Percentiles rank a stretch among this genome's conserved stretches.
Conservation (phyloP, 2,797 vertebrate genomes). For the Emydoidea blandingii region DNA sequence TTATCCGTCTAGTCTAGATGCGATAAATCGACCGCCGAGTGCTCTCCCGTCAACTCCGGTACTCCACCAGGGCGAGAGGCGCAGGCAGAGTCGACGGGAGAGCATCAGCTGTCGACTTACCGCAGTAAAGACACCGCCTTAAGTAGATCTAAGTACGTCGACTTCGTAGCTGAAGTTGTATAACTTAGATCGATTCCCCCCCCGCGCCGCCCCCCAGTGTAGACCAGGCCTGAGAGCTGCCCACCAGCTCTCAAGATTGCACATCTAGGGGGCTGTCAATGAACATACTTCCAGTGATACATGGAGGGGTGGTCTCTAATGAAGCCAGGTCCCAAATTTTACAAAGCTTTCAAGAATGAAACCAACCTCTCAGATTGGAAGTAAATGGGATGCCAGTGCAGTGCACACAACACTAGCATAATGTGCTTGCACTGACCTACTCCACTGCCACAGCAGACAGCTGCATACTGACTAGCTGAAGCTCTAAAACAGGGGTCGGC, state of each 20-base stretch:
- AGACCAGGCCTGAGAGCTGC: not conserved
- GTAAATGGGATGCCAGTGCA: not conserved
- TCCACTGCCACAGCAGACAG: not conserved
- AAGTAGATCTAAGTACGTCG: too few relatives aligned
- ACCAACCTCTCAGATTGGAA: accelerated
- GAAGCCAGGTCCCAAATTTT: not conserved
- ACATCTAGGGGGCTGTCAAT: not conserved
- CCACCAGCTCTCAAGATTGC: not conserved
- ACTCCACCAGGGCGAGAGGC: too few relatives aligned
- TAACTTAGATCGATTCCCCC: too few relatives aligned
- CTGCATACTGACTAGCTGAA: not conserved
- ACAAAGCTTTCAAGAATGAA: not conserved
- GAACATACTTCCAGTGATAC: not conserved
- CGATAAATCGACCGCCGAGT: too few relatives aligned
- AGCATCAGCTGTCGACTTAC: too few relatives aligned
- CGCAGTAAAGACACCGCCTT: too few relatives aligned
- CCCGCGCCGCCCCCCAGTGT: too few relatives aligned
- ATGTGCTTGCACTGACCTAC: not conserved
- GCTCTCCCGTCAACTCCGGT: too few relatives aligned
- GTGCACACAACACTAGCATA: not conserved
- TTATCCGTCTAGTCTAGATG: too few relatives aligned
- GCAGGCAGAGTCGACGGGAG: too few relatives aligned
- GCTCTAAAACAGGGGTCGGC: not conserved
- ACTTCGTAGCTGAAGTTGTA: too few relatives aligned
- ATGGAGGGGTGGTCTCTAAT: not conserved